Percentiles rank a stretch among this genome's conserved stretches.
phyloP scores from a whole-genome alignment of 2,888 invertebrate genomes.

The Aplocera efformata region DNA sequence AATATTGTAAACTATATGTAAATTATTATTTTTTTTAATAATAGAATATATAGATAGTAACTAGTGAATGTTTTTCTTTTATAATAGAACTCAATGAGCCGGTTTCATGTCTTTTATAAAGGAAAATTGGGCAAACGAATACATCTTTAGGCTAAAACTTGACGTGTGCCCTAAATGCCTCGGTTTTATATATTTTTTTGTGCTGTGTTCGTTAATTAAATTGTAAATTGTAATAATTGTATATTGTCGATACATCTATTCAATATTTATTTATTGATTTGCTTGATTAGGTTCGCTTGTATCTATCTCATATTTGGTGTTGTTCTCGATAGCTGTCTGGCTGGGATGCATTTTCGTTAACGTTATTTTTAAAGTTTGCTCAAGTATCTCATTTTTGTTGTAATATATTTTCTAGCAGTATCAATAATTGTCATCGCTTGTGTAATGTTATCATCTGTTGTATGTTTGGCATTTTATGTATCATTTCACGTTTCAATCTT shows the following conservation, averaged over 20 bases:
- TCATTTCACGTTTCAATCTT: slow-evolving; percentile 2
- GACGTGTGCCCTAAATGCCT: slow-evolving; percentile 23
- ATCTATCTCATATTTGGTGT: slow-evolving; percentile 49
- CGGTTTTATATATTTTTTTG: slow-evolving; percentile 53
- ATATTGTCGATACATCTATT: slow-evolving; percentile 70
- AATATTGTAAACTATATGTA: slow-evolving; percentile 75
- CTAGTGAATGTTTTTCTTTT: slow-evolving; percentile 68
- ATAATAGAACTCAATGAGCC: slow-evolving; percentile 64
- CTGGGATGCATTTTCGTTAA: slow-evolving; percentile 65
- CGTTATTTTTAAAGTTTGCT: slow-evolving; percentile 62
- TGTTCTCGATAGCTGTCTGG: slow-evolving; percentile 62
- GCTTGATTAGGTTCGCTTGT: slow-evolving; percentile 67
- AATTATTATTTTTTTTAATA: slow-evolving; percentile 65
- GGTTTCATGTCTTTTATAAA: slow-evolving; percentile 54
- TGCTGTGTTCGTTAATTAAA: slow-evolving; percentile 79
- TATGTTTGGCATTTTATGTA: slow-evolving; percentile 11
- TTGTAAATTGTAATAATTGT: slow-evolving; percentile 79
- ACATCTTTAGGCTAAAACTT: slow-evolving; percentile 1
- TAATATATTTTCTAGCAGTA: slow-evolving; percentile 61
- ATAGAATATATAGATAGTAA: slow-evolving; percentile 61
- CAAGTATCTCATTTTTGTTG: slow-evolving; percentile 65
- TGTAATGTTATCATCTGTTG: slow-evolving; percentile 30
- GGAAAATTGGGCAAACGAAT: slow-evolving; percentile 9
- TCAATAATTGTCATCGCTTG: slow-evolving; percentile 48
- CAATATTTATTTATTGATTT: slow-evolving; percentile 79